Conservation (phyloP, 1,140 invertebrate species). For the Trypoxylus dichotomus region DNA sequence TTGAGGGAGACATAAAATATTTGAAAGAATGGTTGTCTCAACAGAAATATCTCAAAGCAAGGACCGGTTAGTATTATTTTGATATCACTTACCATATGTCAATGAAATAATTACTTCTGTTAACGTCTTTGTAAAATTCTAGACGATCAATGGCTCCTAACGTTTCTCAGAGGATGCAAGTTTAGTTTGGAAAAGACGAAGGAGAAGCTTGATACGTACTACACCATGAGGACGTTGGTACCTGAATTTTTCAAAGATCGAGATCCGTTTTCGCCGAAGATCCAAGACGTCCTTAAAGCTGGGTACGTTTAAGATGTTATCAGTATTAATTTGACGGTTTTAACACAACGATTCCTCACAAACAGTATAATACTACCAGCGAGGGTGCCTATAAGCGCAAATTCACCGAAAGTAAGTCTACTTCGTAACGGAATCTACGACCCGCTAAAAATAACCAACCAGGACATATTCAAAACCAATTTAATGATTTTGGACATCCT, state of each 20-base stretch:
- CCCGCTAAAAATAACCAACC: too few species aligned
- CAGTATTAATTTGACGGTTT: constrained; percentile 26
- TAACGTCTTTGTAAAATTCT: too few species aligned
- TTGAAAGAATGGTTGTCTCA: constrained; percentile 66
- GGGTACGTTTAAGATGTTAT: constrained; percentile 30
- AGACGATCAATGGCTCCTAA: constrained; percentile 65
- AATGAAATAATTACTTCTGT: too few species aligned
- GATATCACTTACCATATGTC: too few species aligned
- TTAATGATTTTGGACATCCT: constrained; percentile 27
- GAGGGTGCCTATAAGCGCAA: background rate
- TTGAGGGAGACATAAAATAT: constrained; percentile 59
- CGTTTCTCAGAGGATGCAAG: constrained; percentile 67
- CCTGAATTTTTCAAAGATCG: constrained; percentile 58
- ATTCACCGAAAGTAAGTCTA: background rate
- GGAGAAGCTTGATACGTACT: constrained; percentile 65
- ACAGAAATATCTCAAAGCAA: constrained; percentile 60
- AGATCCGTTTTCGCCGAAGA: constrained; percentile 50
- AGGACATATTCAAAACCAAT: background rate
- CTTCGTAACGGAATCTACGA: background rate
- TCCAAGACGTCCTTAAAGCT: constrained; percentile 43
- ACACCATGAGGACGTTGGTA: constrained; percentile 59
- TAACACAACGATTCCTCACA: background rate
- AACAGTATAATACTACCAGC: constrained; percentile 5
- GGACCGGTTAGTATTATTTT: constrained; percentile 31
- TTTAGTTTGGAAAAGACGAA: constrained; percentile 68